Conservation (phyloP, 1,140 invertebrate genomes). For the Pogonomyrmex californicus region DNA sequence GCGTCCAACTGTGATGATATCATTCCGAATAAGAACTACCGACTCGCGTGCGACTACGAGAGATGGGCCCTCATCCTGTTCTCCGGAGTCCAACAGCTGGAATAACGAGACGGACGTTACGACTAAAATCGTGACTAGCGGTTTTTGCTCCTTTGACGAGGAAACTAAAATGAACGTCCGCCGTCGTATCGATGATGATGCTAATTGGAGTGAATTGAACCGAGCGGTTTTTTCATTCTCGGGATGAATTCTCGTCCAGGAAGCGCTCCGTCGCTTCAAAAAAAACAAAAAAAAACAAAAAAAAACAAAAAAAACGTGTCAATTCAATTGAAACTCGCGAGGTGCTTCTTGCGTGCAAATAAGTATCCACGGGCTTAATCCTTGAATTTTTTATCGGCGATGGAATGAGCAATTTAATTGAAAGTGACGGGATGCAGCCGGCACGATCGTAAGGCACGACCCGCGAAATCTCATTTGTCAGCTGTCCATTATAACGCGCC, state of each 20-base stretch:
- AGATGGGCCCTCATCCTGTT: not conserved
- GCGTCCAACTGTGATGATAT: constrained; percentile 49
- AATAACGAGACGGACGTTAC: constrained; percentile 50
- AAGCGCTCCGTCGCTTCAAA: not conserved
- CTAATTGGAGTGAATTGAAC: constrained; percentile 55
- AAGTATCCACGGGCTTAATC: not conserved
- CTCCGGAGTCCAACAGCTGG: not conserved
- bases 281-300: too few relatives aligned
- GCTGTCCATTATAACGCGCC: constrained; percentile 20
- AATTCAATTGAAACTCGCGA: constrained; percentile 50
- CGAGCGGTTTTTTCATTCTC: constrained; percentile 53
- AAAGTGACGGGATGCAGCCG: constrained; percentile 4
- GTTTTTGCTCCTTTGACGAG: constrained; percentile 28
- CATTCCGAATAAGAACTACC: constrained; percentile 31
- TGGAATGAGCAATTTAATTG: constrained; percentile 24
- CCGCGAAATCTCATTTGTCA: constrained; percentile 16
- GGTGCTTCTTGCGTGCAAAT: constrained; percentile 3
- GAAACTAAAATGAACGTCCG: constrained; percentile 24
- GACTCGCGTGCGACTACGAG: constrained; percentile 10
- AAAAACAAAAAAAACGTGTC: constrained; percentile 17
- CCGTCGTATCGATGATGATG: constrained; percentile 51
- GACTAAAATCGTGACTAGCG: constrained; percentile 61
- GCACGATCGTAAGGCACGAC: not conserved
- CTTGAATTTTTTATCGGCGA: not conserved
- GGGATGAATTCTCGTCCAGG: not conserved